Base-by-base conservation (phyloP, 2,113 vertebrate genomes). In the Myrmophylax atrothorax region DNA sequence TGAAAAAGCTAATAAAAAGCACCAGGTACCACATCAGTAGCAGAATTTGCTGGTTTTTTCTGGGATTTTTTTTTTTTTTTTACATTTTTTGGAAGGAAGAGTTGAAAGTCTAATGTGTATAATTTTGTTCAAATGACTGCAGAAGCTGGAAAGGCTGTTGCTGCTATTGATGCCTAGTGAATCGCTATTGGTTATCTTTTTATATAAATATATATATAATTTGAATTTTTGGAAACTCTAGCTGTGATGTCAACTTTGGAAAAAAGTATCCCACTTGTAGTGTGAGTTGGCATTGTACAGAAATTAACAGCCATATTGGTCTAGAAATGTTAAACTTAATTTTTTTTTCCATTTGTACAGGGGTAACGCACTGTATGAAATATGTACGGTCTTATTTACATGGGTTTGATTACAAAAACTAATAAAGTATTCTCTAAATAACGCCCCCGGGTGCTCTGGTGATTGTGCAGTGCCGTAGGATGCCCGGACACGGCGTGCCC, bases 361-460 rank as follows among this genome's bases (percentile, higher is more conserved):
- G 99, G 99, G 98, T 99, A 99, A 99, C 98, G 97, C 98, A 98
- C 99, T 99, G 99, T 99, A 99, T 99, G 99, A 99, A 99, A 99
- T 99, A 99, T 99, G 99, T 99, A 99, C 98, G 99, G 99, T 99
- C 99, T 99, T 99, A 99, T 99, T 99, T 99, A 99, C 99, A 98
- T 99, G 99, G 98, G 99, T 99, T 99, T 99, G 99, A 99, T 99
- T 99, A 99, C 99, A 99, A 98, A 99, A 99, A 99, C 99, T 99
- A 99, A 99, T 99, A 99, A 99, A 99, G 99, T 99, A 99, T 98
- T 98, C 98, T 98, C 98, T 98, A 98, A 98, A 98, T 98, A 98
- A 98, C 96, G 86, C 52, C 37, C 35, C 68, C 3, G 92, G 85
- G 55, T 96, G 50, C 46, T 86, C 96, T 97, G 44, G 1, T 96